phyloP scores from a whole-genome alignment of 2,797 vertebrate species.

The Gadopsis bispinosus region DNA sequence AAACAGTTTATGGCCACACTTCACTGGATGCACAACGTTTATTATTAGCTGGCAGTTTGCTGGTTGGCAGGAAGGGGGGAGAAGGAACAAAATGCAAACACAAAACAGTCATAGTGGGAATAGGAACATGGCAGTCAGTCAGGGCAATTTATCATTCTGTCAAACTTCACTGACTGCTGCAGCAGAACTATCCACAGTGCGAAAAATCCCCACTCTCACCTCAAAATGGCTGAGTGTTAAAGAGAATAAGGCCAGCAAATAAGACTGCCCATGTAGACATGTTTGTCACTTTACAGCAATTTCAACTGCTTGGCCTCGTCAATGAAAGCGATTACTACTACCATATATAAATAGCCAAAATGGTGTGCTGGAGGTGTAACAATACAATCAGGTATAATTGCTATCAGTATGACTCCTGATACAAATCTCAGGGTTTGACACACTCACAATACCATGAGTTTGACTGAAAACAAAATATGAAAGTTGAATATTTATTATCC shows the following conservation, averaged over 20 bases:
- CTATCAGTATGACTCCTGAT: not conserved
- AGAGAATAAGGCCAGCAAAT: constrained; percentile 48
- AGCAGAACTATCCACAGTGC: constrained; percentile 73
- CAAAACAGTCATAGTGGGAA: constrained; percentile 75
- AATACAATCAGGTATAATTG: not conserved
- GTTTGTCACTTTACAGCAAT: constrained; percentile 68
- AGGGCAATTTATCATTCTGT: constrained; percentile 84
- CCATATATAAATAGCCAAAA: not conserved
- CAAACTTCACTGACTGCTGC: constrained; percentile 82
- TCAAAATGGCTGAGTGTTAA: constrained; percentile 59
- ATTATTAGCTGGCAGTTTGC: constrained; percentile 76
- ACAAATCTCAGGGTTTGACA: not conserved
- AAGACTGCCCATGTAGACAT: constrained; percentile 60
- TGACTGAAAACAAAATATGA: not conserved
- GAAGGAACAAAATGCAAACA: constrained; percentile 68
- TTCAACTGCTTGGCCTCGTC: constrained; percentile 59
- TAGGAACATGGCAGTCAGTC: constrained; percentile 81
- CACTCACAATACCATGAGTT: not conserved
- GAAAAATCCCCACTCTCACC: constrained; percentile 42
- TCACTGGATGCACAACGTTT: constrained; percentile 68
- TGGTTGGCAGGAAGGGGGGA: constrained; percentile 64
- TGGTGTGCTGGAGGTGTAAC: not conserved
- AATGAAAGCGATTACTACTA: constrained; percentile 20
- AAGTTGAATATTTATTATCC: not conserved
- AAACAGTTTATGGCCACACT: constrained; percentile 74